phyloP scores from a whole-genome alignment of 2,888 invertebrate genomes.

The Ypsolopha sequella region DNA sequence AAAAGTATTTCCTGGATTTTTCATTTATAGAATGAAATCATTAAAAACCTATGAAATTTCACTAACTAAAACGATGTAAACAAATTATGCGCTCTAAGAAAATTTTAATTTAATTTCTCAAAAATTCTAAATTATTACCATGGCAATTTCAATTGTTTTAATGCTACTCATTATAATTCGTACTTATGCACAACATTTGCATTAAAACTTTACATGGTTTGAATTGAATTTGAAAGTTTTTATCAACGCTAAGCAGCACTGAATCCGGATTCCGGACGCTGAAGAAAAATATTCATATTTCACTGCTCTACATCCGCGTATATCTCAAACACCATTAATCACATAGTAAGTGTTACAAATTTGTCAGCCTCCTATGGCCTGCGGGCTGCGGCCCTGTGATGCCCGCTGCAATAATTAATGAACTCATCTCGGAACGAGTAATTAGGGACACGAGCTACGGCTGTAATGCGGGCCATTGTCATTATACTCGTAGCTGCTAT shows the following conservation, averaged over 20 bases:
- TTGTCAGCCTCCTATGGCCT: slow-evolving; percentile 31
- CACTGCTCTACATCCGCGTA: too few relatives aligned
- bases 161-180: neutral
- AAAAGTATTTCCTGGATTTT: too few relatives aligned
- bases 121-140: too few relatives aligned
- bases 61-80: too few relatives aligned
- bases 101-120: too few relatives aligned
- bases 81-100: too few relatives aligned
- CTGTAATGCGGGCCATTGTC: too few relatives aligned
- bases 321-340: slow-evolving; percentile 26
- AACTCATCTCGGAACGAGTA: slow-evolving; percentile 1
- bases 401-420: slow-evolving; percentile 1
- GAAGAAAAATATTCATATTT: neutral
- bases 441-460: neutral
- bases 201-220: neutral
- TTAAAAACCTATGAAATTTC: too few relatives aligned
- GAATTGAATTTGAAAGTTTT: neutral
- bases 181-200: neutral
- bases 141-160: too few relatives aligned
- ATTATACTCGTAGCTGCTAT: too few relatives aligned
- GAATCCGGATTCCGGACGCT: too few relatives aligned
- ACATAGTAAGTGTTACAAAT: slow-evolving; percentile 35
- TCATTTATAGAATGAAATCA: too few relatives aligned
- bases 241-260: neutral
- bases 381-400: neutral